These are phyloP conservation scores for Phyllotreta striolata DNA, from an alignment of 2,888 invertebrate genomes.

Conservation along the genomic window DNA sequence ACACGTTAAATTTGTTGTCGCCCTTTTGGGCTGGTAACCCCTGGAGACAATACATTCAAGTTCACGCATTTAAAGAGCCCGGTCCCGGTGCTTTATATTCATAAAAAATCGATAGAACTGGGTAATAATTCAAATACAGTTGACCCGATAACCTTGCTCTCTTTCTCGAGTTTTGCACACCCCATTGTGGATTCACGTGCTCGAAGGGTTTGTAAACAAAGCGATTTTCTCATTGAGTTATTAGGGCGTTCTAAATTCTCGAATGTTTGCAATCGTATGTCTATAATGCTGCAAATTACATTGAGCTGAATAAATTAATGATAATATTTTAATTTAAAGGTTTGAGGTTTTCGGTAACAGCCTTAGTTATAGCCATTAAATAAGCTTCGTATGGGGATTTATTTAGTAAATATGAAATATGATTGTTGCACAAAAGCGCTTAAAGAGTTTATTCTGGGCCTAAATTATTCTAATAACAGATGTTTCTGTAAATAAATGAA, in stretches of 20 bases:
- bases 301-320: no score
- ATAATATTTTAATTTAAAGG: no score
- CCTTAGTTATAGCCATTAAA: not conserved
- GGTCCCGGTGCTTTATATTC: conserved; percentile 8
- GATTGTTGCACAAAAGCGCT: no score
- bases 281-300: no score
- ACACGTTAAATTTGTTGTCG: conserved; percentile 42
- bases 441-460: no score
- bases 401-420: no score
- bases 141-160: conserved; percentile 45
- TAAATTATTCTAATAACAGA: no score
- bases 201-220: conserved; percentile 5
- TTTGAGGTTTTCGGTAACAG: no score
- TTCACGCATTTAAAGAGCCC: conserved; percentile 34
- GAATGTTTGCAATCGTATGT: no score
- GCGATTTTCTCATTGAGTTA: conserved; percentile 5
- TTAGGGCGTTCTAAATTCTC: no score
- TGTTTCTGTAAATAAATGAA: no score
- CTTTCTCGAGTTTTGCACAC: conserved; percentile 31
- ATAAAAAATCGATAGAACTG: conserved; percentile 37
- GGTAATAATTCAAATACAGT: conserved; percentile 39
- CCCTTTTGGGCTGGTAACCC: conserved; percentile 40
- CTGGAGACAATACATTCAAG: conserved; percentile 45
- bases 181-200: conserved; percentile 7
- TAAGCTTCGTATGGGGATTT: not conserved